Percentiles rank a stretch among this genome's conserved stretches.
Conservation (phyloP, 2,888 invertebrate species). For the Heliconius aoede region DNA sequence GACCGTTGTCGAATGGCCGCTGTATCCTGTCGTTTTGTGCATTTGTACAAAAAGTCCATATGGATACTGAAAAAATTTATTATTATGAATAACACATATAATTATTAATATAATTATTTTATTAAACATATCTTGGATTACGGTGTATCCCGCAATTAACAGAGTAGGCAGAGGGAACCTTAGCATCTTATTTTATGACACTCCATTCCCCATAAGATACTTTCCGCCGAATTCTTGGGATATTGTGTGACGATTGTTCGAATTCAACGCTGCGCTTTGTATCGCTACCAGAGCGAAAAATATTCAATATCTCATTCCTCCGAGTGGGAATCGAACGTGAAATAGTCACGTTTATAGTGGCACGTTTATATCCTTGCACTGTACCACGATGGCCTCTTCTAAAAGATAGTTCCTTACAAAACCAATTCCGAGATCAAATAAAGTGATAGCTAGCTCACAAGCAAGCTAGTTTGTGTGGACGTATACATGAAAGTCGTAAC, state of each 20-base stretch:
- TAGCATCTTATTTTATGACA: too few species aligned
- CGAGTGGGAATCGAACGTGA: not conserved
- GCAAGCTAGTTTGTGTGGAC: too few species aligned
- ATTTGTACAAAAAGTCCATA: constrained; percentile 52
- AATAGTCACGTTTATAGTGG: not conserved
- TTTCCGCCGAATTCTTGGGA: not conserved
- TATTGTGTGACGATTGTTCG: not conserved
- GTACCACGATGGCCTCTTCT: too few species aligned
- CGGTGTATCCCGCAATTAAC: not conserved
- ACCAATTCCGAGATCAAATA: not conserved
- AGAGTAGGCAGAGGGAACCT: not conserved
- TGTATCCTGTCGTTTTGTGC: constrained; percentile 62
- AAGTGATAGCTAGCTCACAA: too few species aligned
- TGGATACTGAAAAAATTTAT: constrained; percentile 53
- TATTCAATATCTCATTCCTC: not conserved
- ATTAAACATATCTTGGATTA: too few species aligned
- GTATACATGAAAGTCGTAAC: too few species aligned
- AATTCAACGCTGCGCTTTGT: not conserved
- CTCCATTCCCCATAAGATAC: too few species aligned
- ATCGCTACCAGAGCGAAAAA: not conserved
- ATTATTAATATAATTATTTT: too few species aligned
- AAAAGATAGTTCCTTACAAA: not conserved
- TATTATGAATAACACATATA: not conserved
- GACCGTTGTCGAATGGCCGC: constrained; percentile 63
- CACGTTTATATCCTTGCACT: not conserved